These are phyloP conservation scores for Crocidura indochinensis DNA, from an alignment of 2,797 vertebrate species.

Conservation along the genomic window DNA sequence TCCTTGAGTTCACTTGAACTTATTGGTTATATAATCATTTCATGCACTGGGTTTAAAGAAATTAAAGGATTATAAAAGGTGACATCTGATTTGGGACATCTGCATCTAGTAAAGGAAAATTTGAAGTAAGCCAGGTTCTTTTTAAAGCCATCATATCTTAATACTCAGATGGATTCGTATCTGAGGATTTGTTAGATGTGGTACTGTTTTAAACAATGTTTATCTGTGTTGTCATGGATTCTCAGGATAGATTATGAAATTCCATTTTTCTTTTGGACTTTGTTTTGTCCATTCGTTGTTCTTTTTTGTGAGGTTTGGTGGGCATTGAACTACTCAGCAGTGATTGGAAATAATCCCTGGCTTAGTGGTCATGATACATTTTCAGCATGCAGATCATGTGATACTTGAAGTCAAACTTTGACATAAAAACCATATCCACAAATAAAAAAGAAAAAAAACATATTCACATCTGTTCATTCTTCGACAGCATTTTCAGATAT, in stretches of 20 bases:
- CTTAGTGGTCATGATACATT: no score
- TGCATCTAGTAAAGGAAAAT: neutral
- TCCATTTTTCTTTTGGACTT: neutral
- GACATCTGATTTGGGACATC: slow-evolving; percentile 76
- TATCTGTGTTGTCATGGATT: slow-evolving; percentile 74
- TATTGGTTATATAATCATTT: slow-evolving; percentile 67
- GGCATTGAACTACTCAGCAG: no score
- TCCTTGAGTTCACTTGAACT: neutral
- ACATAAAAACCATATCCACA: no score
- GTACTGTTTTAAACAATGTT: slow-evolving; percentile 74
- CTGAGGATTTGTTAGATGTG: slow-evolving; percentile 77
- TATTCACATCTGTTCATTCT: no score
- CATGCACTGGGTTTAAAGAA: slow-evolving; percentile 63
- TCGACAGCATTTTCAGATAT: neutral
- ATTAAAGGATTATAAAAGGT: slow-evolving; percentile 72
- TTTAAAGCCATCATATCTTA: slow-evolving; percentile 70
- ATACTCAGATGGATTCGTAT: slow-evolving; percentile 74
- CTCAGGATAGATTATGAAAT: neutral
- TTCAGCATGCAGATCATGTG: no score
- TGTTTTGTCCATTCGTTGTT: neutral
- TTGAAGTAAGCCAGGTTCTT: slow-evolving; percentile 72
- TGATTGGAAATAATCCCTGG: no score
- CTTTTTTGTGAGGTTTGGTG: no score
- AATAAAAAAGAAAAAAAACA: no score
- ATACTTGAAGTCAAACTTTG: no score